phyloP scores from a whole-genome alignment of 2,113 vertebrate species.

The Acrocephalus arundinaceus region DNA sequence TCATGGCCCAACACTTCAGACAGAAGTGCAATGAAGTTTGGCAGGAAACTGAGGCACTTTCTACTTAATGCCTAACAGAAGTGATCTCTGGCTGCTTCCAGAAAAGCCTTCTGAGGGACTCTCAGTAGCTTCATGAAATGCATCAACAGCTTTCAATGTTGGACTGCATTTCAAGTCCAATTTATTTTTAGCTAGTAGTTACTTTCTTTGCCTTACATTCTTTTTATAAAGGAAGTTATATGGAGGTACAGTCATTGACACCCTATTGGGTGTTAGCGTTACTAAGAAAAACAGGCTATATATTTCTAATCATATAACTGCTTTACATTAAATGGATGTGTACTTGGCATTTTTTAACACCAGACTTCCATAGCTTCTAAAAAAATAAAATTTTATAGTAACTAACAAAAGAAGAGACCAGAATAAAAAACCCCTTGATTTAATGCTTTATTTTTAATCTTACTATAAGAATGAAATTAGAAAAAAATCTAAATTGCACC shows the following conservation, averaged over 20 bases:
- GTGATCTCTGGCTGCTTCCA: background rate
- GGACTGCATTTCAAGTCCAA: background rate
- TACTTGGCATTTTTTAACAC: background rate
- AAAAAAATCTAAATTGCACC: background rate
- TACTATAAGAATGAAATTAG: background rate
- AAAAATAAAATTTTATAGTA: background rate
- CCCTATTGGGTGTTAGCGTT: background rate
- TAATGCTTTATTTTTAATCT: background rate
- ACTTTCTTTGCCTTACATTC: conserved; percentile 4
- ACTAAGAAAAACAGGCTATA: background rate
- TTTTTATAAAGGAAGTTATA: background rate
- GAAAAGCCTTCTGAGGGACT: background rate
- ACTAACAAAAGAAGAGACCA: background rate
- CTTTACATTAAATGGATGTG: background rate
- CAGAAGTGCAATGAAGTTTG: background rate
- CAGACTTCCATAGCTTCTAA: background rate
- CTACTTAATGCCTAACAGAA: background rate
- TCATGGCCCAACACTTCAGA: background rate
- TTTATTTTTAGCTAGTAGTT: conserved; percentile 33
- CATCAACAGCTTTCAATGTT: background rate
- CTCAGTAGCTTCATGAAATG: background rate
- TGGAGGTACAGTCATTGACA: background rate
- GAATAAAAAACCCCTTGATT: background rate
- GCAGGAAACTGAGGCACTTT: background rate
- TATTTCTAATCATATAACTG: background rate